Evolutionary conservation across 2,888 invertebrate species (phyloP), one percentile per base, ranked within the genome.

Genomic region (Hirtodrosophila trivittata): DNA sequence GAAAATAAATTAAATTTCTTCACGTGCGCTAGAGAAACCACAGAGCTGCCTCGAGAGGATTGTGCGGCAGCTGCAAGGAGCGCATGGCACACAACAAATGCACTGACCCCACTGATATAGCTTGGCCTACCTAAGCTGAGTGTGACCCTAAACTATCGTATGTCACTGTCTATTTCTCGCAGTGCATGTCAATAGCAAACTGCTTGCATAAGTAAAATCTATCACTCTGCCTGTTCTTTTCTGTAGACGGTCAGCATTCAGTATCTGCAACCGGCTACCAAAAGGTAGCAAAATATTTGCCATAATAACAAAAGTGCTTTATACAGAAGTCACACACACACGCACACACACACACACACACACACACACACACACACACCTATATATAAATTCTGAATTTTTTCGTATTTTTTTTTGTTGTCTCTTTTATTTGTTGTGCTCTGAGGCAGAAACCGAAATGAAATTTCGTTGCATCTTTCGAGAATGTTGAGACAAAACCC

Each of bases 1-100:
- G 42, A 60, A 81, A 78, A 67, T 84, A 80, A 80, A 84, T 80
- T 84, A 81, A 77, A 77, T 84, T 84, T 71, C 58, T 39, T 32
- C 43, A 33, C 42, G 42, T 49, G 18, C 37, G 39, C 39, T 16
- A 9, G 14, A 28, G 14, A 16, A 62, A 49, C 49, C 51, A 45
- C 28, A 58, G 30, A 45, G 47, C 66, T 51, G 39, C 35, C 18
- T 28, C 16, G 7, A 37, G 28, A 35, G 32, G 12, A 42, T 13
- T 28, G 25, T 58, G 47, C 32, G 51, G 59, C 50, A 56, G 63
- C 33, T 21, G 18, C 18, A 21, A 21, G 18, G 35, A 51, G 41
- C 39, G 26, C 65, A 35, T 4, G 13, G 43, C 26, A 58, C 14
- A 66, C 80, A 81, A 78, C 74, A 76, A 76, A 78, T 78, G 73